Evolutionary conservation across 2,888 invertebrate genomes (phyloP).

Genomic region (Clistopyga incitator): DNA sequence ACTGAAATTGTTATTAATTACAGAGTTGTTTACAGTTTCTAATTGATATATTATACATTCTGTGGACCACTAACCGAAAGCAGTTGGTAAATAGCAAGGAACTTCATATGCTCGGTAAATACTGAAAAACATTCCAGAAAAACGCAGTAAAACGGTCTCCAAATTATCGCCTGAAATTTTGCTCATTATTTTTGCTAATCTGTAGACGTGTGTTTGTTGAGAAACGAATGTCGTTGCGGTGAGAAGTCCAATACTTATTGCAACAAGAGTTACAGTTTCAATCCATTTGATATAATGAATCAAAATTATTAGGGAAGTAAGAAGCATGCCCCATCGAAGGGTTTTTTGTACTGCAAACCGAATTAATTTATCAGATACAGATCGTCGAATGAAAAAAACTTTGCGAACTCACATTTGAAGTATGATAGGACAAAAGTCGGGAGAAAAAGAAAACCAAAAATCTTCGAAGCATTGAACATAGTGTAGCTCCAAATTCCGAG

Average conservation of each 20-base stretch:
- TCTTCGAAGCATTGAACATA: slow-evolving; percentile 49
- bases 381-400: not conserved
- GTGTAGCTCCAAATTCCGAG: slow-evolving; percentile 59
- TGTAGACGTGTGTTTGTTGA: slow-evolving; percentile 46
- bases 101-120: slow-evolving; percentile 59
- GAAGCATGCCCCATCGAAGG: slow-evolving; percentile 50
- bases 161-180: slow-evolving; percentile 62
- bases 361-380: not conserved
- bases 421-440: slow-evolving; percentile 45
- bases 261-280: slow-evolving; percentile 42
- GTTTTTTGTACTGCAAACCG: slow-evolving; percentile 45
- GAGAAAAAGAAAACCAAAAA: slow-evolving; percentile 49
- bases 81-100: slow-evolving; percentile 53
- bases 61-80: slow-evolving; percentile 52
- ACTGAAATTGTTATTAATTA: slow-evolving; percentile 34
- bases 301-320: slow-evolving; percentile 46
- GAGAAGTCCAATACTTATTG: slow-evolving; percentile 45
- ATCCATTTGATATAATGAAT: slow-evolving; percentile 50
- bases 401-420: slow-evolving; percentile 46
- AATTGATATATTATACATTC: not conserved
- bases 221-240: slow-evolving; percentile 40
- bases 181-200: slow-evolving; percentile 59
- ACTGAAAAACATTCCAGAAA: slow-evolving; percentile 62
- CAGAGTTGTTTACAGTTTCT: not conserved
- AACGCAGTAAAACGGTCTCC: slow-evolving; percentile 50